Conservation (phyloP, 2,888 invertebrate species). For the Odontomyia ornata region DNA sequence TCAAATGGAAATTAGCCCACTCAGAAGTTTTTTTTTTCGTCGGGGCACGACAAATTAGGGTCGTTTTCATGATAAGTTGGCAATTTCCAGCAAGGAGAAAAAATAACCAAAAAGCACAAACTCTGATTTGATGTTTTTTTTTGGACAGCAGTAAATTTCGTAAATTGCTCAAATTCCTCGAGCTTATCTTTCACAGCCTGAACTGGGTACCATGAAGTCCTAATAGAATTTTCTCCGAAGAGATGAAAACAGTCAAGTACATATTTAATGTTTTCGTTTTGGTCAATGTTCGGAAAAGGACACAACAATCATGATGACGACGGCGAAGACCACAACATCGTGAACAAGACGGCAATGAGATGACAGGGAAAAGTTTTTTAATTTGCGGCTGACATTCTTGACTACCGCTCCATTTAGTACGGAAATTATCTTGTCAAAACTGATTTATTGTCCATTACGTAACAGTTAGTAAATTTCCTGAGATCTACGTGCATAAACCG, state of each 20-base stretch:
- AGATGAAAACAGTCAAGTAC: background rate
- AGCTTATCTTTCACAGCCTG: background rate
- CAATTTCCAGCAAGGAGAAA: background rate
- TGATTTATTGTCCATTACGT: constrained; percentile 40
- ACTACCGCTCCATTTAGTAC: constrained; percentile 9
- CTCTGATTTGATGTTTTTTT: constrained; percentile 7
- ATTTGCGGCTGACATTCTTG: constrained; percentile 40
- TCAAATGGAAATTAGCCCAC: background rate
- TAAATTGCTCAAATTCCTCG: background rate
- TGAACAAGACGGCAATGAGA: too few relatives aligned
- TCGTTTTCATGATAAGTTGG: background rate
- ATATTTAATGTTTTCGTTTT: background rate
- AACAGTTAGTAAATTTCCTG: constrained; percentile 11
- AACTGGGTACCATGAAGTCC: background rate
- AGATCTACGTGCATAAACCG: too few relatives aligned
- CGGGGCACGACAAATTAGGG: background rate
- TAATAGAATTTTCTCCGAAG: background rate
- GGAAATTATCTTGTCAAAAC: constrained; percentile 44
- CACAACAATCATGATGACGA: background rate
- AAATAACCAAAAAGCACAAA: too few relatives aligned
- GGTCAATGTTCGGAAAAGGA: too few relatives aligned
- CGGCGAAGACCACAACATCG: background rate
- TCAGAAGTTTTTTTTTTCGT: background rate
- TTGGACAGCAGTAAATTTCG: constrained; percentile 2
- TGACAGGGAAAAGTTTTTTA: constrained; percentile 29